phyloP scores from a whole-genome alignment of 2,797 vertebrate genomes.

The Gallinago stenura region DNA sequence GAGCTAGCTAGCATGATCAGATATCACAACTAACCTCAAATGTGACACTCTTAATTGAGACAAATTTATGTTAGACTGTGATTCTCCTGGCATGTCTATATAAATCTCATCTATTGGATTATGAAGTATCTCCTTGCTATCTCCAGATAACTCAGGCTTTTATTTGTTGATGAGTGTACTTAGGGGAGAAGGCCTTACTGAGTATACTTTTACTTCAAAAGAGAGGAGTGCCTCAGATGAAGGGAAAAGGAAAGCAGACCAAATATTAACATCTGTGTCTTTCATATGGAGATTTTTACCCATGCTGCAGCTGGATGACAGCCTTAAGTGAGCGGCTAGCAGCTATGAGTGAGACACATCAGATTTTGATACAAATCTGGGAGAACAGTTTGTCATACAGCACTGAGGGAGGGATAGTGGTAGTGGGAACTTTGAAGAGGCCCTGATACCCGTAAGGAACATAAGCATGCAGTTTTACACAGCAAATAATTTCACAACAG shows the following conservation, averaged over 20 bases:
- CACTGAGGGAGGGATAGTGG: not conserved
- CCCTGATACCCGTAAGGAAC: not conserved
- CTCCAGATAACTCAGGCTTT: not conserved
- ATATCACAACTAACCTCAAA: not conserved
- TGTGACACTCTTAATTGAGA: not conserved
- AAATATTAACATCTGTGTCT: not conserved
- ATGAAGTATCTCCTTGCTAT: not conserved
- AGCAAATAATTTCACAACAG: not conserved
- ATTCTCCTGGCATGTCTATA: not conserved
- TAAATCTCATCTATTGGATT: not conserved
- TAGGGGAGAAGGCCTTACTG: not conserved
- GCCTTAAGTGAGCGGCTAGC: not conserved
- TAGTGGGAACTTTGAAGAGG: not conserved
- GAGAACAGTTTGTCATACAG: not conserved
- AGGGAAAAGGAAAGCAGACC: not conserved
- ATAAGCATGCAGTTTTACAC: not conserved
- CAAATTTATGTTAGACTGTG: not conserved
- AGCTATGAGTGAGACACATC: not conserved
- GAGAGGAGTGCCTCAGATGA: not conserved
- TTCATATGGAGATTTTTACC: not conserved
- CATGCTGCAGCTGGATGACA: not conserved
- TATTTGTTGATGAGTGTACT: not conserved
- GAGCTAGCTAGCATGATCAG: not conserved
- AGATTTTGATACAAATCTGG: not conserved
- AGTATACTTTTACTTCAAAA: not conserved